Base-by-base conservation (phyloP, 2,797 vertebrate species). In the Sebastolobus altivelis region DNA sequence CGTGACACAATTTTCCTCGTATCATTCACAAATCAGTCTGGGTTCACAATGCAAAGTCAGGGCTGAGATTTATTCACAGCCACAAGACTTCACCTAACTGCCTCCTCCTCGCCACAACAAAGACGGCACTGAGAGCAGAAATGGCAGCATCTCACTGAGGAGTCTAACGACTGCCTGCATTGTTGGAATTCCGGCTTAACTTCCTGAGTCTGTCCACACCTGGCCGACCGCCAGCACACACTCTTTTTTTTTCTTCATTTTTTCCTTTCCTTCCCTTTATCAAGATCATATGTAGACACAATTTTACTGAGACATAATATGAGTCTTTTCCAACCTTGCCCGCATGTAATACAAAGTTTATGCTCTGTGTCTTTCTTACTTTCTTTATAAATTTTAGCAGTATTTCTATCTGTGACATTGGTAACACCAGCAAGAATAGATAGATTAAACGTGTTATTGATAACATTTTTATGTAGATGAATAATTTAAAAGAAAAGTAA, bases 101-200 rank as follows among this genome's bases (percentile, higher is more conserved):
- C 78, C 75, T 85, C 70, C 61, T 78, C 67, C 70, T 76, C 31
- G 4, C 81, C 83, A 73, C 84, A 86, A 91, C 80, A 93, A 83
- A 93, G 88, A 85, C 80, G 74, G 90, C 73, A 72, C 73, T 66
- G 83, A 81, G 73, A 82, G 88, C 66, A 81, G 76, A 89, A 90
- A 89, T 73, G 84, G 85, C 88, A 86, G 85, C 79, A 74, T 86
- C 83, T 86, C 91, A 84, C 84, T 85, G 92, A 91, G 89, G 91
- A 94, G 89, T 78, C 71, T 60, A 93, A 93, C 92, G 92, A 94
- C 94, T 83, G 91, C 90, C 92, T 87, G 85, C 95, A 95, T 96
- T 95, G 94, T 92, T 96, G 92, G 93, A 94, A 96, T 96, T 96
- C 96, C 95, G 72, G 76, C 84, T 91, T 88, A 69, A 93, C 94